These are phyloP conservation scores for Dastarcus helophoroides DNA, from an alignment of 2,888 invertebrate species.

Conservation along the genomic window DNA sequence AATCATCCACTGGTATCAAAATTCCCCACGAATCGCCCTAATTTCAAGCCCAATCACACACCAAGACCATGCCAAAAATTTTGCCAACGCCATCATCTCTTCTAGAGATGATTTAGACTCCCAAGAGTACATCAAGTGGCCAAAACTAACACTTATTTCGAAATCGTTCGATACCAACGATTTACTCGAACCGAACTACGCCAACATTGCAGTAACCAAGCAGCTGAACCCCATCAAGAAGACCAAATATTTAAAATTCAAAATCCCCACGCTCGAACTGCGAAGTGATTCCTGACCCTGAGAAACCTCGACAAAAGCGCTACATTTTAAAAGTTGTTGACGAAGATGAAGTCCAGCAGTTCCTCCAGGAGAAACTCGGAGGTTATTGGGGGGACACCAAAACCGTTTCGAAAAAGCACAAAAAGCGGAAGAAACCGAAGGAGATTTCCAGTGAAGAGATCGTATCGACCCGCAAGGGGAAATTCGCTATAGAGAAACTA, in stretches of 20 bases:
- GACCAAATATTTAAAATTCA: slow-evolving; percentile 5
- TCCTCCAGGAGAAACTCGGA: slow-evolving; percentile 25
- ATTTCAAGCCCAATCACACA: too few species aligned
- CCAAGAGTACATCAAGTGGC: too few species aligned
- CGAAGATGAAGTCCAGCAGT: slow-evolving; percentile 27
- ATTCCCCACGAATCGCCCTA: too few species aligned
- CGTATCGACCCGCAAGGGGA: slow-evolving; percentile 10
- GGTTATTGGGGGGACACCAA: slow-evolving; percentile 8
- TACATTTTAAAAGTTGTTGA: slow-evolving; percentile 28
- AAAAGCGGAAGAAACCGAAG: slow-evolving; percentile 4
- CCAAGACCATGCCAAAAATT: too few species aligned
- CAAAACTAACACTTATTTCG: too few species aligned
- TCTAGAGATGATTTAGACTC: too few species aligned
- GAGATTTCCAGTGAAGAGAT: slow-evolving; percentile 9
- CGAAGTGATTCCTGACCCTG: slow-evolving; percentile 3
- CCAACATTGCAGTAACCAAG: too few species aligned
- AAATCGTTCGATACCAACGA: too few species aligned
- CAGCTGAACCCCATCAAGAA: too few species aligned
- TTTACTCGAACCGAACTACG: too few species aligned
- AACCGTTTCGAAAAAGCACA: slow-evolving; percentile 8
- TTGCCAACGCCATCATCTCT: too few species aligned
- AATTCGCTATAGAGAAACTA: slow-evolving; percentile 23
- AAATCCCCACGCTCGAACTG: slow-evolving; percentile 9
- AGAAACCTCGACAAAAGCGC: slow-evolving; percentile 18
- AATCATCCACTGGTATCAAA: too few species aligned